Evolutionary conservation across 2,888 invertebrate species (phyloP).

Genomic region (Epirrhoe alternata): DNA sequence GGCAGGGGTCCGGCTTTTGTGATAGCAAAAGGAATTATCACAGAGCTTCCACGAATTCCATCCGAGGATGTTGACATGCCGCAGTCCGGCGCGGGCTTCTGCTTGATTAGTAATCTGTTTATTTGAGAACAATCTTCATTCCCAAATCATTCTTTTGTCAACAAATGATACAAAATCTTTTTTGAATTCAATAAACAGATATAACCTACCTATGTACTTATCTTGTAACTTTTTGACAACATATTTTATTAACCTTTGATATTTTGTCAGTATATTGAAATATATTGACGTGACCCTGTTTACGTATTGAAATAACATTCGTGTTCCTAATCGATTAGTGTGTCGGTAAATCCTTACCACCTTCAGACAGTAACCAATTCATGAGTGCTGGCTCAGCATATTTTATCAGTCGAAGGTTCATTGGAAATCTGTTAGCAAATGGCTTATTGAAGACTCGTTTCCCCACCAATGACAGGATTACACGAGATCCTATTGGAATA

Average conservation of each 20-base stretch:
- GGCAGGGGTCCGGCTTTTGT: conserved; percentile 22
- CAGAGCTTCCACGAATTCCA: conserved; percentile 22
- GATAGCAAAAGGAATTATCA: conserved; percentile 31
- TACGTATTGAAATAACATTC: too few relatives aligned
- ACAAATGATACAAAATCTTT: conserved; percentile 2
- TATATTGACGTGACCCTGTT: not conserved
- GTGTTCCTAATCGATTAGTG: not conserved
- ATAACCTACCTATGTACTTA: too few relatives aligned
- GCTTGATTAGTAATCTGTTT: conserved; percentile 27
- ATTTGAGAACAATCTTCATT: conserved; percentile 19
- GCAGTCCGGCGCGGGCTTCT: conserved; percentile 18
- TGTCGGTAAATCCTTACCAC: conserved; percentile 6
- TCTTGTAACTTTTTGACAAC: not conserved
- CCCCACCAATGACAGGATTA: conserved; percentile 44
- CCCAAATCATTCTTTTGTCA: not conserved
- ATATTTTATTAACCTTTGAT: not conserved
- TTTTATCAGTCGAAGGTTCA: conserved; percentile 33
- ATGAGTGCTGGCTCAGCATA: conserved; percentile 33
- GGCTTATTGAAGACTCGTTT: conserved; percentile 43
- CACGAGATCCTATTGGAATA: conserved; percentile 43
- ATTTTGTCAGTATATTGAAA: not conserved
- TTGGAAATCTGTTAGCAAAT: conserved; percentile 44
- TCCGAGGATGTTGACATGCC: conserved; percentile 20
- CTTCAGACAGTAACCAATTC: conserved; percentile 19
- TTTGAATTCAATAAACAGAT: not conserved